Percentiles rank a stretch among this genome's conserved stretches.
phyloP scores from a whole-genome alignment of 2,113 vertebrate species.

The Thamnaconus septentrionalis region DNA sequence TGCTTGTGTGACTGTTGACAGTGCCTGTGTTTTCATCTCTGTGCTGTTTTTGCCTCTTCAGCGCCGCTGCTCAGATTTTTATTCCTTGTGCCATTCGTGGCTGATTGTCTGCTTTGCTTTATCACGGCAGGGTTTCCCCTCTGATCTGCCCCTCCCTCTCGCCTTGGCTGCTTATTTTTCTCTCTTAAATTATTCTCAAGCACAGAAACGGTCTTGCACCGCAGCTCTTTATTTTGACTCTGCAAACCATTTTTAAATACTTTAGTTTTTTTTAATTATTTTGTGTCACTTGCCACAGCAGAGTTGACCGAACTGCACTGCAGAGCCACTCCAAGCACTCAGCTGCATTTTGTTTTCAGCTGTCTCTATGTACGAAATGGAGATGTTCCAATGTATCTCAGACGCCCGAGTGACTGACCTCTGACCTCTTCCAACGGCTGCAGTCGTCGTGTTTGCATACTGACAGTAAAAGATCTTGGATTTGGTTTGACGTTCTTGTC shows the following conservation, averaged over 20 bases:
- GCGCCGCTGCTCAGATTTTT: slow-evolving; percentile 1
- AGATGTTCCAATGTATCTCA: not conserved
- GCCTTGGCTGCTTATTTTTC: not conserved
- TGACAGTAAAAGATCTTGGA: not conserved
- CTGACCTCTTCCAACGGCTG: not conserved
- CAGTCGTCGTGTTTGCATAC: not conserved
- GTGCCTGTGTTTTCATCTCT: slow-evolving; percentile 13
- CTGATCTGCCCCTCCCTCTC: not conserved
- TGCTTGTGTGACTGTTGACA: slow-evolving; percentile 19
- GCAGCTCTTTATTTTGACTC: too few relatives aligned
- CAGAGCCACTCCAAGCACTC: too few relatives aligned
- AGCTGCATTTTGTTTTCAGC: too few relatives aligned
- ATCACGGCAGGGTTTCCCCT: not conserved
- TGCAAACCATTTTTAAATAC: too few relatives aligned
- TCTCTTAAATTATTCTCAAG: not conserved
- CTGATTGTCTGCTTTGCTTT: not conserved
- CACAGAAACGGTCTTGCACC: not conserved
- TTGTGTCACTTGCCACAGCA: too few relatives aligned
- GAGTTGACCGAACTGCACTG: too few relatives aligned
- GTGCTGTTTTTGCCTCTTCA: not conserved
- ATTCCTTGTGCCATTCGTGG: not conserved
- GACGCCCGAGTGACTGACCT: not conserved
- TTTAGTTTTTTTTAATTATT: too few relatives aligned
- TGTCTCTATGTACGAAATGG: too few relatives aligned
- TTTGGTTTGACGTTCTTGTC: not conserved